Percentiles rank a stretch among this genome's conserved stretches.
Evolutionary conservation across 2,113 vertebrate genomes (phyloP).

Genomic region (Leucopsar rothschildi): DNA sequence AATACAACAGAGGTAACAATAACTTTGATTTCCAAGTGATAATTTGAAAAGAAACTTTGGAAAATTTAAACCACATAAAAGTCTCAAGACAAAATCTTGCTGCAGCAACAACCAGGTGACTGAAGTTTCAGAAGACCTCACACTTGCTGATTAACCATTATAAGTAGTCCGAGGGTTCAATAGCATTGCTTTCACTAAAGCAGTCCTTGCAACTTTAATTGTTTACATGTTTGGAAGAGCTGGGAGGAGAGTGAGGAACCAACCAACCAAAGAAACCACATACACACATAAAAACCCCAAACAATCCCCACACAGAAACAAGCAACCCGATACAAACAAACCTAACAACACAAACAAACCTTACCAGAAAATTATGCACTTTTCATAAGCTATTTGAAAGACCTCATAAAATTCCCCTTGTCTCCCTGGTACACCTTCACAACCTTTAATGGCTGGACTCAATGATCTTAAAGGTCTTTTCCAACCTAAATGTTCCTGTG

Average conservation of each 20-base stretch:
- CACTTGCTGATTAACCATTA: background rate
- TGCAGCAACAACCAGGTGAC: background rate
- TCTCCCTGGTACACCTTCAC: background rate
- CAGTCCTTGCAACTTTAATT: background rate
- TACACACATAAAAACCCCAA: background rate
- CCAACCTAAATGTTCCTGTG: background rate
- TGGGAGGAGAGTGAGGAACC: rapidly evolving
- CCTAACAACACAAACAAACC: background rate
- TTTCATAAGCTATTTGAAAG: background rate
- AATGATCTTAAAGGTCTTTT: background rate
- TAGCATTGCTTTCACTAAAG: background rate
- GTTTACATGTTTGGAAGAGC: background rate
- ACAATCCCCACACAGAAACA: background rate
- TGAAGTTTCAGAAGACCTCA: background rate
- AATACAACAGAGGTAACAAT: background rate
- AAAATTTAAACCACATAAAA: background rate
- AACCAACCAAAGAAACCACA: background rate
- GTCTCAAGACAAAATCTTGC: background rate
- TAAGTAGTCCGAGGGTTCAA: background rate
- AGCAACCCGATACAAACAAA: background rate
- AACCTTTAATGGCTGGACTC: background rate
- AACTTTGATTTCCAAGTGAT: background rate
- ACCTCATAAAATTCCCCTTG: background rate
- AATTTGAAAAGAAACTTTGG: background rate
- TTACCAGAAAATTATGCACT: background rate